These are phyloP conservation scores for Geococcyx californianus DNA, from an alignment of 2,113 vertebrate species.

Conservation along the genomic window DNA sequence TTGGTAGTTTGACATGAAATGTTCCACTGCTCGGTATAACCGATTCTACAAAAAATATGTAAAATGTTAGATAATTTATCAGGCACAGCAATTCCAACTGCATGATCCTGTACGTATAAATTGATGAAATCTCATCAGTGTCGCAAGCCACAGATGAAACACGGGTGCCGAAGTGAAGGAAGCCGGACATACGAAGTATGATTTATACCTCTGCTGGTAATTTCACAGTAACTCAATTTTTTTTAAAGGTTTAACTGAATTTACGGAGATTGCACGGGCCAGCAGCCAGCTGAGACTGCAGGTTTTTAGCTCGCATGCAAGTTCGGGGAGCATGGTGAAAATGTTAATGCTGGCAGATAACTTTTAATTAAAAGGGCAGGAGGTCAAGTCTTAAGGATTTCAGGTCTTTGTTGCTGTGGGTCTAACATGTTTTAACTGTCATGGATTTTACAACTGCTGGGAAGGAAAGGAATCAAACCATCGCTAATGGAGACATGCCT, in stretches of 20 bases:
- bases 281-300: conserved; percentile 22
- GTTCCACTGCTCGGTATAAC: conserved; percentile 98
- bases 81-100: background rate
- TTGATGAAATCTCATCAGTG: background rate
- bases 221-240: background rate
- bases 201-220: conserved; percentile 7
- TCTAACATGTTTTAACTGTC: background rate
- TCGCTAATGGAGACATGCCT: background rate
- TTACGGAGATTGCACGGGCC: background rate
- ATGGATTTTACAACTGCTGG: background rate
- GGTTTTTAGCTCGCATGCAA: background rate
- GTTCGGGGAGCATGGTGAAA: background rate
- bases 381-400: background rate
- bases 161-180: background rate
- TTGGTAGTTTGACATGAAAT: conserved; percentile 97
- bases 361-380: conserved; percentile 27
- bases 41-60: conserved; percentile 82
- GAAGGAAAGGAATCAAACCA: background rate
- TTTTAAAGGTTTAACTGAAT: conserved; percentile 32
- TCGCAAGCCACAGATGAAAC: background rate
- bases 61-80: conserved; percentile 4
- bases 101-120: background rate
- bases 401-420: background rate
- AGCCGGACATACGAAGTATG: background rate
- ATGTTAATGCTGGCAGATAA: background rate